Evolutionary conservation across 2,797 vertebrate genomes (phyloP).

Genomic region (Protonibea diacanthus): DNA sequence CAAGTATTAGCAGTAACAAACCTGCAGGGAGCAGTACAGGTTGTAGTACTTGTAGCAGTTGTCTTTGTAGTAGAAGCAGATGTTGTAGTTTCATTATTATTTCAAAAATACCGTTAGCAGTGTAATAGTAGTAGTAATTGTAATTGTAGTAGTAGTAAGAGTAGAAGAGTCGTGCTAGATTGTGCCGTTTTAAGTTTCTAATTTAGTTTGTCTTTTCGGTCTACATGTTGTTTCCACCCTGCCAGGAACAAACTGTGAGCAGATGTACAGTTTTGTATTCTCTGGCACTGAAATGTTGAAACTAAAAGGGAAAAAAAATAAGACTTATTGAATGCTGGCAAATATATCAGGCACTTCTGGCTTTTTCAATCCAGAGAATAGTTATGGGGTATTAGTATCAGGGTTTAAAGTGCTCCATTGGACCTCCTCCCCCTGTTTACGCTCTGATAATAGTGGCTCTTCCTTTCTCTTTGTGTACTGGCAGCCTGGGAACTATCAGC

Average conservation of each 20-base stretch:
- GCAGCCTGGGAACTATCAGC: conserved; percentile 89
- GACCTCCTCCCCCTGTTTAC: conserved; percentile 19
- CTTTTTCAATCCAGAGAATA: background rate
- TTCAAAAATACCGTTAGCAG: background rate
- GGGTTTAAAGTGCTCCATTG: background rate
- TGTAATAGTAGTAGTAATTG: background rate
- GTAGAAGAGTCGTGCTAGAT: background rate
- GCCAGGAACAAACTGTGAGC: conserved; percentile 27
- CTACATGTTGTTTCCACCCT: background rate
- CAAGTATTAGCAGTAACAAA: background rate
- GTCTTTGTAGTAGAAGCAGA: background rate
- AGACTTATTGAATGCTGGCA: background rate
- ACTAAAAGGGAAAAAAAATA: background rate
- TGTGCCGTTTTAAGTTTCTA: background rate
- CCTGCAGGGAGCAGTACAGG: background rate
- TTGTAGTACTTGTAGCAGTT: background rate
- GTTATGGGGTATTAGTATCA: background rate
- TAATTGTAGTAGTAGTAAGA: background rate
- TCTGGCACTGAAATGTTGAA: conserved; percentile 12
- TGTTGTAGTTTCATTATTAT: background rate
- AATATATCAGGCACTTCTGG: background rate
- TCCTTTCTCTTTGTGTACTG: conserved; percentile 52
- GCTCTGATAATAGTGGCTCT: conserved; percentile 23
- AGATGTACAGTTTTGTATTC: conserved; percentile 24
- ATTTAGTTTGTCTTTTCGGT: conserved; percentile 32